Base-by-base conservation (phyloP, 2,888 invertebrate genomes). In the Drosophila rellima region DNA sequence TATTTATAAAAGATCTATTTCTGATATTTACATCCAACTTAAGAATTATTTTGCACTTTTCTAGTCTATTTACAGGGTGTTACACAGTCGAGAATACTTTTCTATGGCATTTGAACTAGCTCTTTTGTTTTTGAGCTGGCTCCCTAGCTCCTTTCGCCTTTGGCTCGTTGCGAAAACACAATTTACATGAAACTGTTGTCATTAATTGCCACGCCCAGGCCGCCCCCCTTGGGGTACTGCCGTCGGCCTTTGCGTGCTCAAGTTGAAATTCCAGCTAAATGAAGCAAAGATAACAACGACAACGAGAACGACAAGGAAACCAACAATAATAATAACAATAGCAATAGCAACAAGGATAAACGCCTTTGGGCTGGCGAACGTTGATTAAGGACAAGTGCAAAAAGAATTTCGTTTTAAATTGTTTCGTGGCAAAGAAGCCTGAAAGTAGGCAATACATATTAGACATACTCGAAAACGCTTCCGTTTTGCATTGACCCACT, bases 191-290 rank as follows among this genome's bases (percentile, higher is more conserved):
- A 44, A 45, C 60, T 70, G 61, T 66, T 77, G 51, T 78, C 81
- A 82, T 86, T 86, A 82, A 86, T 87, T 72, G 81, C 70, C 86
- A 85, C 74, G 63, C 84, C 81, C 78, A 23, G 35, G 45, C 37
- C 44, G 10, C 20, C 13, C 37, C 31, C 17, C 17, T 23, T 17
- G 15, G 31, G 40, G 31, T 29, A 42, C 17, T 40, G 55, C 52
- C 67, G 29, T 44, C 48, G 83, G 64, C 60, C 64, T 75, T 78
- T 84, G 88, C 82, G 82, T 87, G 82, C 85, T 78, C 74, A 83
- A 87, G 82, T 87, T 82, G 82, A 84, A 84, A 84, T 87, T 84
- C 71, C 47, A 72, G 78, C 83, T 77, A 80, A 82, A 80, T 80
- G 78, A 82, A 82, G 80, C 82, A 82, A 75, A 81, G 84, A 82